These are phyloP conservation scores for Crematogaster levior DNA, from an alignment of 2,888 invertebrate genomes.

Conservation along the genomic window DNA sequence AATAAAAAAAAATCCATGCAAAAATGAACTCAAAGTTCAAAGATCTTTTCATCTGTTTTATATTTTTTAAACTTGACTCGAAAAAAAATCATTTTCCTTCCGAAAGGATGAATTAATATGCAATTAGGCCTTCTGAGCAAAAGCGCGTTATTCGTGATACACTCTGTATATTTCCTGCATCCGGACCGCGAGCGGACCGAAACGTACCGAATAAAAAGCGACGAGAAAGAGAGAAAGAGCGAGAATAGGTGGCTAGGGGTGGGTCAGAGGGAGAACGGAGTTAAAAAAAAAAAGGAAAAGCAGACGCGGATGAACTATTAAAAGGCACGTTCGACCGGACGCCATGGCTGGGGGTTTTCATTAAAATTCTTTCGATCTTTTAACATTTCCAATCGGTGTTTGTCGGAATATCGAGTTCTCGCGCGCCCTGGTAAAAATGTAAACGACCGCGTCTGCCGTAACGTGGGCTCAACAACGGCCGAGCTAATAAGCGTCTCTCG, in stretches of 20 bases:
- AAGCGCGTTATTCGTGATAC: constrained; percentile 26
- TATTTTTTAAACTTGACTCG: not conserved
- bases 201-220: constrained; percentile 73
- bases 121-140: not conserved
- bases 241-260: constrained; percentile 31
- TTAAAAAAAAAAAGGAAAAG: constrained; percentile 57
- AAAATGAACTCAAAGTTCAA: not conserved
- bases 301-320: constrained; percentile 78
- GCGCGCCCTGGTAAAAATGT: constrained; percentile 72
- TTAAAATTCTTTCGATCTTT: constrained; percentile 86
- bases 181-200: constrained; percentile 74
- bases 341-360: constrained; percentile 81
- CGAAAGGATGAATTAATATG: not conserved
- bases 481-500: constrained; percentile 47
- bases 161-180: constrained; percentile 72
- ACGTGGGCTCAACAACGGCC: constrained; percentile 49
- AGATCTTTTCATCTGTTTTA: not conserved
- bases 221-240: constrained; percentile 37
- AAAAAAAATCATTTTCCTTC: not conserved
- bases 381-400: constrained; percentile 81
- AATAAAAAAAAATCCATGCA: not conserved
- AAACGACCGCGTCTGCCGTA: constrained; percentile 63
- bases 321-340: constrained; percentile 77
- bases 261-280: constrained; percentile 46
- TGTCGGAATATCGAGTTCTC: constrained; percentile 77